Conservation (phyloP, 2,797 vertebrate genomes). For the Lophius americanus region DNA sequence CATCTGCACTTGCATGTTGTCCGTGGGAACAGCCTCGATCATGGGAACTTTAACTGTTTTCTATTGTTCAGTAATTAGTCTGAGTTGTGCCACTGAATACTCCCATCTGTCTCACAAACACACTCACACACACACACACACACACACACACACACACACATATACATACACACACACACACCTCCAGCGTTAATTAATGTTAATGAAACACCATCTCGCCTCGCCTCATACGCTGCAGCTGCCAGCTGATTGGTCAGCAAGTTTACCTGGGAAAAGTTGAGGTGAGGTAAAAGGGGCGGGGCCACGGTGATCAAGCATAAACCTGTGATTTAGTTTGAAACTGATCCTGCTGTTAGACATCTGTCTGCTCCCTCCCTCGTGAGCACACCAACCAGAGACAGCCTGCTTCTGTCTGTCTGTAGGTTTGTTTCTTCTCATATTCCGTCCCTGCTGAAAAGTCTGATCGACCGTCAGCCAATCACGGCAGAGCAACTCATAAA, state of each 20-base stretch:
- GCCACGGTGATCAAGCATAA: slow-evolving; percentile 22
- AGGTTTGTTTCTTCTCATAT: slow-evolving; percentile 23
- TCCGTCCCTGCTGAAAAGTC: neutral
- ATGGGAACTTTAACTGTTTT: slow-evolving; percentile 41
- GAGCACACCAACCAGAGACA: slow-evolving; percentile 14
- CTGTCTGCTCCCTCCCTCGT: slow-evolving; percentile 37
- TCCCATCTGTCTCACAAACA: slow-evolving; percentile 42
- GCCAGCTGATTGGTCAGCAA: slow-evolving; percentile 32
- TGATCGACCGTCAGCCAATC: slow-evolving; percentile 27
- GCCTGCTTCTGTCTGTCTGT: slow-evolving; percentile 14
- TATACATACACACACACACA: slow-evolving; percentile 26
- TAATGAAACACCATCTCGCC: slow-evolving; percentile 41
- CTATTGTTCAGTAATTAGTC: slow-evolving; percentile 46
- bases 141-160: slow-evolving; percentile 12
- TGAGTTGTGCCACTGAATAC: slow-evolving; percentile 29
- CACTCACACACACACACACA: slow-evolving; percentile 18
- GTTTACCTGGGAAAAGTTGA: slow-evolving; percentile 25
- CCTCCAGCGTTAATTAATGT: slow-evolving; percentile 39
- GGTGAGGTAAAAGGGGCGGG: slow-evolving; percentile 18
- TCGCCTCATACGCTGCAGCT: slow-evolving; percentile 35
- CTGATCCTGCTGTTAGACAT: slow-evolving; percentile 62
- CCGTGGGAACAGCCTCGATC: slow-evolving; percentile 36
- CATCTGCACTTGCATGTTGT: slow-evolving; percentile 17
- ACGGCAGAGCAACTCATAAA: neutral
- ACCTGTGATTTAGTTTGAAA: slow-evolving; percentile 64